Conservation (phyloP, 2,797 vertebrate genomes). For the Gobio occitaniae region DNA sequence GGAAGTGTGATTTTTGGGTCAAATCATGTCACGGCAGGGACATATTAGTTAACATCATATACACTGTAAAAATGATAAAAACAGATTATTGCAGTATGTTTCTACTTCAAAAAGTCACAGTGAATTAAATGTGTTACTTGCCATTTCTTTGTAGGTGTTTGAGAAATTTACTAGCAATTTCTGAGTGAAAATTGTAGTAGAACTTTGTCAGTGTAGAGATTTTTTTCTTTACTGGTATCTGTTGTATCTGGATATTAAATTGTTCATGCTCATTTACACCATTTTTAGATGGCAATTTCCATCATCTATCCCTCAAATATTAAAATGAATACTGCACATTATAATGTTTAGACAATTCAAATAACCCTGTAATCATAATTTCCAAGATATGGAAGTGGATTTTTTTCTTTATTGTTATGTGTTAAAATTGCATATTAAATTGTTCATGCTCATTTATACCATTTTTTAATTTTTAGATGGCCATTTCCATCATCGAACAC, state of each 20-base stretch:
- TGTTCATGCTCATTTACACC: not conserved
- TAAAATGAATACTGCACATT: too few species aligned
- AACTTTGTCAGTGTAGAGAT: not conserved
- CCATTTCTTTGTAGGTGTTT: not conserved
- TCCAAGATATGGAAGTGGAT: too few species aligned
- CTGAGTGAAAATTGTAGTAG: not conserved
- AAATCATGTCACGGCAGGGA: not conserved
- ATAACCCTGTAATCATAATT: too few species aligned
- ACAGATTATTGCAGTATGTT: not conserved
- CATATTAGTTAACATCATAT: not conserved
- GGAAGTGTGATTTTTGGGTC: not conserved
- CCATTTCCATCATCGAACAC: too few species aligned
- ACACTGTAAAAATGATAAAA: not conserved
- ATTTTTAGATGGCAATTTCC: not conserved
- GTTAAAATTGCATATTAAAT: too few species aligned
- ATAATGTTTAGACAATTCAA: too few species aligned
- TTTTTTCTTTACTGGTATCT: too few species aligned
- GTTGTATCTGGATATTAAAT: not conserved
- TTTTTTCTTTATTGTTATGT: too few species aligned
- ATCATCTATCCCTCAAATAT: not conserved
- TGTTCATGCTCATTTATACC: too few species aligned
- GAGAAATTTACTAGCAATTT: not conserved
- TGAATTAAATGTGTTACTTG: not conserved
- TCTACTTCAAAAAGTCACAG: not conserved
- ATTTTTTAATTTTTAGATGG: too few species aligned